Evolutionary conservation across 1,140 invertebrate species (phyloP).

Genomic region (Cotesia chilonis): DNA sequence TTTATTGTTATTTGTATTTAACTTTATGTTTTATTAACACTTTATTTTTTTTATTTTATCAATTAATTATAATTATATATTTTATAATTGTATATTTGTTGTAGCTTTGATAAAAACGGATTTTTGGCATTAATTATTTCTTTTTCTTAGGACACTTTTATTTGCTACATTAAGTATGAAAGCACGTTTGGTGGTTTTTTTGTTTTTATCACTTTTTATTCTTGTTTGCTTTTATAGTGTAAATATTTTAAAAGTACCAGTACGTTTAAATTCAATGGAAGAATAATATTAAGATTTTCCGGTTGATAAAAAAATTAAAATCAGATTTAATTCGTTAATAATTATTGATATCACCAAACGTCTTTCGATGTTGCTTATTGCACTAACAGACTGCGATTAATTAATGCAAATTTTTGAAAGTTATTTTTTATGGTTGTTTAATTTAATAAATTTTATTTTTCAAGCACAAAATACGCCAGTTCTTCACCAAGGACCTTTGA

Average conservation of each 20-base stretch:
- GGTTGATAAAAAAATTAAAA: background rate
- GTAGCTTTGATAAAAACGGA: slow-evolving; percentile 54
- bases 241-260: slow-evolving; percentile 50
- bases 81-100: slow-evolving; percentile 34
- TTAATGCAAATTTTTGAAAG: background rate
- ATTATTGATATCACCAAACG: slow-evolving; percentile 57
- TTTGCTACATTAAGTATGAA: slow-evolving; percentile 38
- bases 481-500: slow-evolving; percentile 67
- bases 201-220: background rate
- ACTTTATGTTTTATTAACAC: slow-evolving; percentile 39
- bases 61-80: slow-evolving; percentile 23
- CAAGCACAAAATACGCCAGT: slow-evolving; percentile 70
- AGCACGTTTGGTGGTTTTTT: slow-evolving; percentile 62
- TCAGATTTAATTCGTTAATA: too few species aligned
- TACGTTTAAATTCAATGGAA: slow-evolving; percentile 48
- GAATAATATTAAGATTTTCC: background rate
- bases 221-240: background rate
- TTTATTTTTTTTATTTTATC: slow-evolving; percentile 30
- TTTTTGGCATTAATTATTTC: slow-evolving; percentile 51
- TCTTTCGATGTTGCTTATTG: slow-evolving; percentile 57
- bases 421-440: slow-evolving; percentile 37
- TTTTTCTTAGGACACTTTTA: slow-evolving; percentile 54
- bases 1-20: slow-evolving; percentile 5
- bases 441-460: slow-evolving; percentile 51
- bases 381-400: slow-evolving; percentile 56